Evolutionary conservation across 2,113 vertebrate genomes (phyloP).

Genomic region (Amia ocellicauda): DNA sequence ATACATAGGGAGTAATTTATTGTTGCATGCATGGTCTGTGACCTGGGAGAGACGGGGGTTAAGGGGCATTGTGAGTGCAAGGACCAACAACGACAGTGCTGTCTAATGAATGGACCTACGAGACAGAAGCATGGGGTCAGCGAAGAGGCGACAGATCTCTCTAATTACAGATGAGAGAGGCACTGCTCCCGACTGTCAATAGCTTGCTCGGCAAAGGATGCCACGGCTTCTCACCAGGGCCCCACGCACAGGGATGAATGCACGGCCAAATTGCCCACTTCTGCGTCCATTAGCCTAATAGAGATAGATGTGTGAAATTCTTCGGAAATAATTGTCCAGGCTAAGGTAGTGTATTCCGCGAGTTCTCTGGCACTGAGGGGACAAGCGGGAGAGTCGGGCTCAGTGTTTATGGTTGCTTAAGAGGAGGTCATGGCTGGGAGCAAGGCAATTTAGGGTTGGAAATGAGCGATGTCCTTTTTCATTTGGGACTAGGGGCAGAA

Average conservation of each 20-base stretch:
- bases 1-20: too few relatives aligned
- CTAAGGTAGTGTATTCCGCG: conserved; percentile 9
- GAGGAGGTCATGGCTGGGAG: conserved; percentile 68
- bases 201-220: background rate
- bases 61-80: too few relatives aligned
- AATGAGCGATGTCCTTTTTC: conserved; percentile 71
- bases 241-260: conserved; percentile 11
- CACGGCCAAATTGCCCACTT: conserved; percentile 22
- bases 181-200: background rate
- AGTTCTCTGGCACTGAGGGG: background rate
- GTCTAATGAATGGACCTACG: too few relatives aligned
- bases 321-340: conserved; percentile 26
- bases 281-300: conserved; percentile 22
- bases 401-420: conserved; percentile 50
- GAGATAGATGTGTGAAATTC: conserved; percentile 27
- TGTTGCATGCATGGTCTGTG: too few relatives aligned
- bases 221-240: background rate
- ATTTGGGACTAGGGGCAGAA: conserved; percentile 55
- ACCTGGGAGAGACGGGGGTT: too few relatives aligned
- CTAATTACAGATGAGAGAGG: too few relatives aligned
- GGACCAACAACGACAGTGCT: too few relatives aligned
- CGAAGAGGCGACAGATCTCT: too few relatives aligned
- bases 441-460: conserved; percentile 72
- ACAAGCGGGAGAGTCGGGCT: conserved; percentile 15
- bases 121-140: too few relatives aligned